Evolutionary conservation across 2,888 invertebrate genomes (phyloP), one percentile per base, ranked within the genome.

Genomic region (Ferdinandea cuprea): DNA sequence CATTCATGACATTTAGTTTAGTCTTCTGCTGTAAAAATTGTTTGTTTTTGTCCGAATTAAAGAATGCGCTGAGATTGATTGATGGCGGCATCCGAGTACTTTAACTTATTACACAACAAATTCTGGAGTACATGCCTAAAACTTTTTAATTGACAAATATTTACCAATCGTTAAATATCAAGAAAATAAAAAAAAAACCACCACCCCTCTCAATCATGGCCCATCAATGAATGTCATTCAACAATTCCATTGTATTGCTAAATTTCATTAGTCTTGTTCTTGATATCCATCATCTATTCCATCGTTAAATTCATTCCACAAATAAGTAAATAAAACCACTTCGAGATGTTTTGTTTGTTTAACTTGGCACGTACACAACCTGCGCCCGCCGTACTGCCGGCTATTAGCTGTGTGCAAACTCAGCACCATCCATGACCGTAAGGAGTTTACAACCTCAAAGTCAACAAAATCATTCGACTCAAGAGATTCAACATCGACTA

Each of bases 401-500:
- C 6, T 37, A 37, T 37, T 37, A n/a, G 13, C 37, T 11, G 17
- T 48, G 17, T 40, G 54, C 13, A 28, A 37, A 11, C 56, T 40
- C 65, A 46, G 13, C 63, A 32, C 44, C 35, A 46, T 35, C 17
- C 19, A 8, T 44, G 25, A 44, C 28, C 35, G 15, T 25, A 52
- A 59, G 69, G 42, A 69, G 32, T 65, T 71, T 76, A 59, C 76
- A 59, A 76, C 63, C 71, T 17, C 69, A 81, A 81, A 71, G 76
- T 81, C 76, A 81, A 81, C 76, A 81, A 69, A 63, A 63, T 3
- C 52, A 35, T 46, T 46, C 63, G 46, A 63, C n/a, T n/a, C 17
- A 44, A 54, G 56, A 63, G 46, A 63, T 44, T 73, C 61, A 73
- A 73, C 73, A 73, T 46, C 52, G 58, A 71, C 63, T 76, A 76